These are phyloP conservation scores for Pogona vitticeps DNA, from an alignment of 2,113 vertebrate species.

Conservation along the genomic window DNA sequence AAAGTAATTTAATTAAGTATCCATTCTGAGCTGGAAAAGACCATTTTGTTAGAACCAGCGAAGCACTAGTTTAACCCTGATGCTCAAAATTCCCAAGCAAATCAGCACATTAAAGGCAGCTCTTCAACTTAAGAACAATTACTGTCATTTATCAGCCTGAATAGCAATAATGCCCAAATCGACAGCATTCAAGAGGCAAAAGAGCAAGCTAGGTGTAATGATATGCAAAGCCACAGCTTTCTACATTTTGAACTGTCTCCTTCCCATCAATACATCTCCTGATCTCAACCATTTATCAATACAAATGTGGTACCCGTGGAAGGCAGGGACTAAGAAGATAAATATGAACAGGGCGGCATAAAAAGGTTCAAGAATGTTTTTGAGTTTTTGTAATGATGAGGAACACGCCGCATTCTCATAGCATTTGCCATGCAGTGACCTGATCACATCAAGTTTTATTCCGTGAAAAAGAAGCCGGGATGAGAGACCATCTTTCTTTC, in stretches of 20 bases:
- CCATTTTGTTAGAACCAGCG: slow-evolving; percentile 77
- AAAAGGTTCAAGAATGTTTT: slow-evolving; percentile 79
- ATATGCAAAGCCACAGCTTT: slow-evolving; percentile 84
- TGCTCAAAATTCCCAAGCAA: slow-evolving; percentile 83
- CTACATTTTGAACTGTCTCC: slow-evolving; percentile 79
- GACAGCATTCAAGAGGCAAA: slow-evolving; percentile 85
- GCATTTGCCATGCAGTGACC: slow-evolving; percentile 80
- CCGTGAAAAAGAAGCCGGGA: slow-evolving; percentile 54
- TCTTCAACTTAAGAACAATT: slow-evolving; percentile 89
- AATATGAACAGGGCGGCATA: slow-evolving; percentile 76
- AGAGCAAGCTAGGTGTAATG: slow-evolving; percentile 80
- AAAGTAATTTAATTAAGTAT: slow-evolving; percentile 84
- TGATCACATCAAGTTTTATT: slow-evolving; percentile 74
- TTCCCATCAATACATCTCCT: slow-evolving; percentile 83
- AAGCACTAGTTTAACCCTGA: slow-evolving; percentile 77
- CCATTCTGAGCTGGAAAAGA: slow-evolving; percentile 77
- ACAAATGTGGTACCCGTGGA: slow-evolving; percentile 79
- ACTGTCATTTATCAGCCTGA: slow-evolving; percentile 89
- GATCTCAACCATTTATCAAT: slow-evolving; percentile 84
- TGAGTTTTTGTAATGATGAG: slow-evolving; percentile 82
- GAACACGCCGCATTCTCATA: slow-evolving; percentile 70
- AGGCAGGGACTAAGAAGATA: slow-evolving; percentile 79
- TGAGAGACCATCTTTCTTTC: slow-evolving; percentile 64
- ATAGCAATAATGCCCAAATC: slow-evolving; percentile 87
- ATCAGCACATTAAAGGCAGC: slow-evolving; percentile 83